These are phyloP conservation scores for Dione vanillae DNA, from an alignment of 2,888 invertebrate species.

Conservation along the genomic window DNA sequence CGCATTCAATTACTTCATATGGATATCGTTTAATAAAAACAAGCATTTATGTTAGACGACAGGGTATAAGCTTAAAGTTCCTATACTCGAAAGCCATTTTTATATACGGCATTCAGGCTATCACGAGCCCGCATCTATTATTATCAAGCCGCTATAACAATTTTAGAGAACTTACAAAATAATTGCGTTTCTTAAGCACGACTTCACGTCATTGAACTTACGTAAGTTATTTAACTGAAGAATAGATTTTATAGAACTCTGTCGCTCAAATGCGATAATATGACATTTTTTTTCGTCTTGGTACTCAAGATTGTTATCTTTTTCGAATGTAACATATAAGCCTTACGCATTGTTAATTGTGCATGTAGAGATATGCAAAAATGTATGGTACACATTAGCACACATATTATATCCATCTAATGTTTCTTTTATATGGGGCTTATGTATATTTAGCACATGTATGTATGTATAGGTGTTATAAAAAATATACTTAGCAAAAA, in stretches of 20 bases:
- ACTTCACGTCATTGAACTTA: constrained; percentile 72
- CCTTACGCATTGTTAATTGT: not conserved
- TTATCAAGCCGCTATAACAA: constrained; percentile 76
- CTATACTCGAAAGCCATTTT: constrained; percentile 25
- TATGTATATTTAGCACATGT: not conserved
- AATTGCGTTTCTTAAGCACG: constrained; percentile 80
- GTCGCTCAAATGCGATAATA: not conserved
- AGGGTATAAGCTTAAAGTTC: constrained; percentile 17
- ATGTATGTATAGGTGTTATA: not conserved
- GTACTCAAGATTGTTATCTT: not conserved
- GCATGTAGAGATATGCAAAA: not conserved
- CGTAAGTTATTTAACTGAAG: constrained; percentile 42
- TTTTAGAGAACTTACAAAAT: constrained; percentile 74
- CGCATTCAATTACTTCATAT: constrained; percentile 34
- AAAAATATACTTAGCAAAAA: not conserved
- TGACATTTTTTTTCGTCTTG: not conserved
- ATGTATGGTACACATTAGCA: not conserved
- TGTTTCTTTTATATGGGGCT: not conserved
- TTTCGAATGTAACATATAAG: not conserved
- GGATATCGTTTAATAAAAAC: constrained; percentile 26
- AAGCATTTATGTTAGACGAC: constrained; percentile 18
- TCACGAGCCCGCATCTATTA: constrained; percentile 72
- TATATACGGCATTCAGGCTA: constrained; percentile 51
- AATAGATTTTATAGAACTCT: constrained; percentile 13
- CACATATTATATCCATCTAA: too few species aligned